A percentile compares a stretch with the other conserved stretches of the same genome.
Evolutionary conservation across 2,888 invertebrate species (phyloP).

Genomic region (Cotesia congregata): DNA sequence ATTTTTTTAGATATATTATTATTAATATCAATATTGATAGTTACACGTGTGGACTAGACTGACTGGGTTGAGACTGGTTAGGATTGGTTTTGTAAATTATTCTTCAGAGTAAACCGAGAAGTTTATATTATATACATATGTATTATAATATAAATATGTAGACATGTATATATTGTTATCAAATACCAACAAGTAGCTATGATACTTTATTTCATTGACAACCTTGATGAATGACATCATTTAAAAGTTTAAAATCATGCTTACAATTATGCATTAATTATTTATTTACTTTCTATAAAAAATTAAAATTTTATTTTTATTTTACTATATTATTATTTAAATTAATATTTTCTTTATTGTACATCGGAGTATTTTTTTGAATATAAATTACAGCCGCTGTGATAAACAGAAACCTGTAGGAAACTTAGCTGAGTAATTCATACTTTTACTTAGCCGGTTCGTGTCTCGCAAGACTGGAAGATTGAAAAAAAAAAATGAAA

Average conservation of each 20-base stretch:
- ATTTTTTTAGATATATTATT: background rate
- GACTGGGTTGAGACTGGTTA: constrained; percentile 15
- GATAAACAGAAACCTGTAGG: constrained; percentile 2
- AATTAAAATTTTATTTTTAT: background rate
- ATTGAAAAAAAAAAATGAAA: constrained; percentile 1
- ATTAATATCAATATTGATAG: background rate
- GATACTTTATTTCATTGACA: constrained; percentile 19
- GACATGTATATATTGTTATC: constrained; percentile 7
- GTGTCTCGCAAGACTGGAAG: constrained; percentile 24
- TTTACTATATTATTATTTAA: background rate
- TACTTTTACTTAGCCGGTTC: constrained; percentile 28
- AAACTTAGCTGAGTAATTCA: constrained; percentile 18
- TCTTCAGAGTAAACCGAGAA: constrained; percentile 18
- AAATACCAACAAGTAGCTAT: constrained; percentile 12
- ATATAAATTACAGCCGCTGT: background rate
- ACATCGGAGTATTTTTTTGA: background rate
- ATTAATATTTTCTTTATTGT: background rate
- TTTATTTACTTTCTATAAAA: background rate
- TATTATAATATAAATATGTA: background rate
- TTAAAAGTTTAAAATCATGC: constrained; percentile 9
- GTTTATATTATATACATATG: constrained; percentile 14
- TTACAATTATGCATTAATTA: background rate
- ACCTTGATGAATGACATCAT: constrained; percentile 29
- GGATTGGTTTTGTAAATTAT: constrained; percentile 16
- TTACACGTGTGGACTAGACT: background rate